Base-by-base conservation (phyloP, 2,797 vertebrate genomes). In the Pangasius larnaudii region DNA sequence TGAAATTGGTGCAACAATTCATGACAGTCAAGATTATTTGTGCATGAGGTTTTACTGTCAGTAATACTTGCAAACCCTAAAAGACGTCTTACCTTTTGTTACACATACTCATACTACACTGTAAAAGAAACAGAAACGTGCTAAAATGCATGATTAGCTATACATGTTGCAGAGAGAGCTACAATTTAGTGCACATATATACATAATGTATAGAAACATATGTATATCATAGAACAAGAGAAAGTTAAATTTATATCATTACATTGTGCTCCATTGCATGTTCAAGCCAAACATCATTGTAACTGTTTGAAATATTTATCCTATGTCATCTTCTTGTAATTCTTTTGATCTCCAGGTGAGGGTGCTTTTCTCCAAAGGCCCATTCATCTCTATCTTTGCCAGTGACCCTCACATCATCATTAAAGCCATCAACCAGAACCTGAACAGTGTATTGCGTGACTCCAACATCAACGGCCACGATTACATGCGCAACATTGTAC, bases 361-460 rank as follows among this genome's bases (percentile, higher is more conserved):
- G 67, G 96, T 99, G 78, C 90, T 99, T 39, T 99, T 99, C 94
- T 99, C 98, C 27, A 99, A 99, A 92, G 98, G 98, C 5, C 97
- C 98, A 0, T 99, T 99, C 93, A 99, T 99, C 93, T 98, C 98
- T 88, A 97, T 99, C 94, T 99, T 99, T 86, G 98, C 98, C 87
- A 99, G 98, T 85, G 98, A 99, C 89, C 98, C 98, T 0, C 98
- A 99, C 91, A 99, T 99, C 91, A 99, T 99, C 90, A 99, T 99
- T 92, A 99, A 99, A 91, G 98, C 98, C 79, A 99, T 99, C 92
- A 99, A 99, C 93, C 98, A 99, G 96, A 99, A 98, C 95, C 97
- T 99, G 74, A 99, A 97, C 92, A 99, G 98, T 4, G 98, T 99
- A 86, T 95, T 99, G 2, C 97, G 98, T 58, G 99, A 99, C 93